Evolutionary conservation across 1,140 invertebrate species (phyloP).

Genomic region (Helicoverpa zea): DNA sequence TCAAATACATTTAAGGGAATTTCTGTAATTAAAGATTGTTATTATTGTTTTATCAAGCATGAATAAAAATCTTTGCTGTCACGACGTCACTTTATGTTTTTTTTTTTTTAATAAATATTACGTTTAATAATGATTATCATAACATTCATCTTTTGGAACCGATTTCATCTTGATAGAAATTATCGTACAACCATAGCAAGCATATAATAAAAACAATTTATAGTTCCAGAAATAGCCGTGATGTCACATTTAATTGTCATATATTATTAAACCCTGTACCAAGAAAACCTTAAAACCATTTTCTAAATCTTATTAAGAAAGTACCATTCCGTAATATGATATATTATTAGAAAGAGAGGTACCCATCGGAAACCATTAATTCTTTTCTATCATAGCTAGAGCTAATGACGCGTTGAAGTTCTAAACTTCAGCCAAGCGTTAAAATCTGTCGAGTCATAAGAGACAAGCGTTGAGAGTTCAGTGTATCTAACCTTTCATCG

Average conservation of each 20-base stretch:
- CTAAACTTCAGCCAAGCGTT: conserved; percentile 67
- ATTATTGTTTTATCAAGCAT: too few relatives aligned
- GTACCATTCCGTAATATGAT: conserved; percentile 8
- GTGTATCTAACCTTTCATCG: not conserved
- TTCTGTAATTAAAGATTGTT: too few relatives aligned
- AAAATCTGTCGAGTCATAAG: conserved; percentile 53
- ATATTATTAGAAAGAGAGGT: conserved; percentile 34
- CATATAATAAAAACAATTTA: too few relatives aligned
- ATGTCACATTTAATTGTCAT: not conserved
- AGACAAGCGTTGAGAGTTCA: conserved; percentile 46
- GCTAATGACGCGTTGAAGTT: conserved; percentile 75
- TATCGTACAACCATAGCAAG: too few relatives aligned
- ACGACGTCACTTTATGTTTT: too few relatives aligned
- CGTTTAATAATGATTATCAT: too few relatives aligned
- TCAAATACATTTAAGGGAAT: too few relatives aligned
- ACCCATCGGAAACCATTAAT: conserved; percentile 47
- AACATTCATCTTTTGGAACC: too few relatives aligned
- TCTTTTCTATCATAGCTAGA: conserved; percentile 65
- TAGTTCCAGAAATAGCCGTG: too few relatives aligned
- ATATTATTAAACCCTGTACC: not conserved
- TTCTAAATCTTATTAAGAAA: not conserved
- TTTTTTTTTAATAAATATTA: too few relatives aligned
- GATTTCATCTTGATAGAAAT: too few relatives aligned
- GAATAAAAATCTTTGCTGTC: too few relatives aligned
- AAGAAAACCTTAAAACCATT: not conserved